phyloP scores from a whole-genome alignment of 92 coral and sea anemone species.

The Zoanthus sociatus region DNA sequence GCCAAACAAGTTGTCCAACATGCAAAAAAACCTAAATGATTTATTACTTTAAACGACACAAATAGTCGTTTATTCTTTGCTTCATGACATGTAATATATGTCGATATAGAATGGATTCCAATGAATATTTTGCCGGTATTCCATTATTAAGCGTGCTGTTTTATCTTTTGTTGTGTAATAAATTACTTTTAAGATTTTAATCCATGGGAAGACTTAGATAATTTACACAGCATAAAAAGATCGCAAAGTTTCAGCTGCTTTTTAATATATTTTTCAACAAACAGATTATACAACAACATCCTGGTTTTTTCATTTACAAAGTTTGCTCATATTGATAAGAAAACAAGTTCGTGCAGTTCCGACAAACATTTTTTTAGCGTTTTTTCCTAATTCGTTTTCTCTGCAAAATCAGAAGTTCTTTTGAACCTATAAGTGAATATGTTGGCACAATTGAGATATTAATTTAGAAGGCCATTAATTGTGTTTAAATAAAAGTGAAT shows the following conservation, averaged over 20 bases:
- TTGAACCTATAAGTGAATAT: neutral
- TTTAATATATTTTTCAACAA: neutral
- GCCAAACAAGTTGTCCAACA: neutral
- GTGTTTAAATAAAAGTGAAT: neutral
- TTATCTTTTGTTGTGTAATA: slow-evolving; percentile 2
- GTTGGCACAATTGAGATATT: neutral
- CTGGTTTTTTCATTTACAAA: neutral
- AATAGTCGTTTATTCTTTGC: slow-evolving; percentile 5
- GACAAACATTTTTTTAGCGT: neutral
- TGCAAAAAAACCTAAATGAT: neutral
- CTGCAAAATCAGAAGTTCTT: neutral
- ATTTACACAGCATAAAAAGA: neutral
- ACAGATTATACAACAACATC: slow-evolving; percentile 6
- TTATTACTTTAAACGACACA: neutral
- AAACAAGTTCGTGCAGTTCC: neutral
- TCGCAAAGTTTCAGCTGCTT: slow-evolving; percentile 14
- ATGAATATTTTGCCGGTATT: neutral
- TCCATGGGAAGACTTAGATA: neutral
- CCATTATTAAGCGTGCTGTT: neutral
- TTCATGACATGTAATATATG: neutral
- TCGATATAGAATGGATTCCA: neutral
- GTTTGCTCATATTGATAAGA: neutral
- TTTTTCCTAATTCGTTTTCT: neutral
- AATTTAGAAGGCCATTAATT: neutral
- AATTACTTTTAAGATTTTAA: slow-evolving; percentile 2